Base-by-base conservation (phyloP, 2,113 vertebrate species). In the Geococcyx californianus region DNA sequence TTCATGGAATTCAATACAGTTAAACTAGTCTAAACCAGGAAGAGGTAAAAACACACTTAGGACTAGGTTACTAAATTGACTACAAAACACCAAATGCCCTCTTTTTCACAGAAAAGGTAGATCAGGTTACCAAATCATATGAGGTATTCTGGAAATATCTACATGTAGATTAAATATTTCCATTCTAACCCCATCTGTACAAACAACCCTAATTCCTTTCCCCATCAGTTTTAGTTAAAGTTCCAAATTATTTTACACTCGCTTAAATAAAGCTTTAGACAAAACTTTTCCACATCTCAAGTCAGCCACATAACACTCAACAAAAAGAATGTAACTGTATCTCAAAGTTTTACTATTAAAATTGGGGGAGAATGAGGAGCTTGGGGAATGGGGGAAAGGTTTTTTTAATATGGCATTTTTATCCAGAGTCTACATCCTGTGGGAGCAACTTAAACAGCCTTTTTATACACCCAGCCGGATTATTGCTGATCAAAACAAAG, bases 131-230 rank as follows among this genome's bases (percentile, higher is more conserved):
- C 89, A 87, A 90, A 93, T 95, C 47, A 55, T 38, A 90, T 86
- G 79, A 89, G 36, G 44, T 63, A 88, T 60, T 63, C 51, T 69
- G 56, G 54, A 92, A 90, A 78, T 56, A 85, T 44, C 87, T 85
- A 91, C 26, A 91, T 10, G 40, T 59, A 95, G 88, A 92, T 95
- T 73, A 92, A 94, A 85, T 91, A 94, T 95, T 94, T 96, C 89
- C 83, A 96, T 94, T 94, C 94, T 95, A 91, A 87, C 56, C 34
- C 91, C 93, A 93, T 95, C 95, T 96, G 96, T 96, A 93, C 63
- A 96, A 96, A 95, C 90, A 96, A 72, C 19, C 10, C 59, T 86
- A 93, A 93, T 49, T 91, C 84, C 76, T 84, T 95, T 92, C 60
- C n/a, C 68, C 75, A 86, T 86, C 84, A 86, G 52, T 84, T 96